phyloP scores from a whole-genome alignment of 2,113 vertebrate genomes.

The Gallinago undulata region DNA sequence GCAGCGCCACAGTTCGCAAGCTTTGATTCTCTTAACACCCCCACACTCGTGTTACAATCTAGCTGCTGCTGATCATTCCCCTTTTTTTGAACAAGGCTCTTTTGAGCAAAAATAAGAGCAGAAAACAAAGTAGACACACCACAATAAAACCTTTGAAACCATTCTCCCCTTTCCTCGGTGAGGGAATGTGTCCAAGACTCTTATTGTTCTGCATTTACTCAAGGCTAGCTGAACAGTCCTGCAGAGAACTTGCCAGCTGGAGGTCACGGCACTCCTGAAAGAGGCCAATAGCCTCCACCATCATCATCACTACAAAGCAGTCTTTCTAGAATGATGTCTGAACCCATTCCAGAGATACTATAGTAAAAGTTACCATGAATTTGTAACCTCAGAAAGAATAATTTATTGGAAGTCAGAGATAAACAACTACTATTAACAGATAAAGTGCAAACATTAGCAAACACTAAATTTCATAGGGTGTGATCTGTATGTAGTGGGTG shows the following conservation, averaged over 20 bases:
- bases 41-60: rapidly evolving
- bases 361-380: background rate
- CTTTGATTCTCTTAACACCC: background rate
- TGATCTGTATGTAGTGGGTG: background rate
- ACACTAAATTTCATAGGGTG: background rate
- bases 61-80: background rate
- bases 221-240: background rate
- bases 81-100: background rate
- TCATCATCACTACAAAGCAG: background rate
- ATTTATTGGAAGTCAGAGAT: background rate
- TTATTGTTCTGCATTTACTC: background rate
- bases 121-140: background rate
- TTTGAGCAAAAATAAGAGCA: background rate
- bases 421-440: background rate
- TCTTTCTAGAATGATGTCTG: background rate
- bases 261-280: background rate
- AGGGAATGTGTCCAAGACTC: background rate
- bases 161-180: too few species aligned
- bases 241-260: background rate
- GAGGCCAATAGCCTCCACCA: background rate
- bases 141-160: background rate
- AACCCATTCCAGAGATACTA: background rate
- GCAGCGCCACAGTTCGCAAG: background rate
- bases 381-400: background rate
- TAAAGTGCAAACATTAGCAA: background rate